Evolutionary conservation across 2,888 invertebrate genomes (phyloP), one percentile per base, ranked within the genome.

Genomic region (Drosophila fulvimacula): DNA sequence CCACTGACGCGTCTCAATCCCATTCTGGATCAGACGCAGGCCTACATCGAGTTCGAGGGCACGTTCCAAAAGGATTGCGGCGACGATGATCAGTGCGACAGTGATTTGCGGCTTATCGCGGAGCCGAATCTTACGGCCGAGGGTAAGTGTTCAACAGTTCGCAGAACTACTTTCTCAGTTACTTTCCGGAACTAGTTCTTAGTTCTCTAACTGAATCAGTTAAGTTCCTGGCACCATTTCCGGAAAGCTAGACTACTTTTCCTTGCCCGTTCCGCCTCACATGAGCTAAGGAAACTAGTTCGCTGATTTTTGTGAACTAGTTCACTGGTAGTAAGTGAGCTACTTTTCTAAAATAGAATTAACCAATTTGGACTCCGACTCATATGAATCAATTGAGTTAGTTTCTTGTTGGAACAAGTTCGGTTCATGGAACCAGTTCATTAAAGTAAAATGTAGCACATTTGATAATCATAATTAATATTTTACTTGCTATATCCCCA

Each of bases 21-120:
- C 0, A 97, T 99, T 49, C 93, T 99, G 58, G 98, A 98, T 92
- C 96, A 97, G 73, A 96, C 97, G 49, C 95, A 96, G 86, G 97
- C 97, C 0, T 95, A 96, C 34, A 95, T 95, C 69, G 94, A 95
- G 36, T 97, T 98, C 89, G 95, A 96, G 82, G 98, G 97, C 0
- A 96, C 95, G 49, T 97, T 98, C 94, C 95, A 97, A 76, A 98
- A 98, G 91, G 97, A 98, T 90, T 98, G 98, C 88, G 98, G 98
- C 0, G 93, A 94, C 0, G 97, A 98, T 90, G 97, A 97, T 80
- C 93, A 96, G 21, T 99, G 98, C 90, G 95, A 96, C 90, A 98
- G 98, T 85, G 95, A 97, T 86, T 92, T 98, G 51, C 93, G 94
- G 39, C 93, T 98, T 2, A 92, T 93, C 21, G 95, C 96, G 1